Evolutionary conservation across 2,797 vertebrate species (phyloP), one percentile per base, ranked within the genome.

Genomic region (Serranus cabrilla): DNA sequence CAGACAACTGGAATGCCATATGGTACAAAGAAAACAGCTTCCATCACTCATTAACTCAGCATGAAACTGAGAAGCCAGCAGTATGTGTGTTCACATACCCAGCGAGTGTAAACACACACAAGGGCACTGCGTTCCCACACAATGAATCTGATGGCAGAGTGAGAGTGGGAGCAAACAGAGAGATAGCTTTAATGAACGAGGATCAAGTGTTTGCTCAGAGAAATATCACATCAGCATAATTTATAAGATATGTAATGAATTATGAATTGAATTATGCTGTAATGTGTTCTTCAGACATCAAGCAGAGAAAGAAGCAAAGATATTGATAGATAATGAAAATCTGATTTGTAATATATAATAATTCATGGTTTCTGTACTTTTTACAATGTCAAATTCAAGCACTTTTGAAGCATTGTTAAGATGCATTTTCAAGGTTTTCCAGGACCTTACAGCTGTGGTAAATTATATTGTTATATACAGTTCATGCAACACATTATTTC

Each of bases 1-100:
- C 81, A 83, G 75, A 31, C 6, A 18, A 76, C 14, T 79, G 83
- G 92, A 92, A 91, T 90, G 84, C 57, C 21, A 40, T 69, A 57
- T 11, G n/a, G 59, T 65, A 46, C 51, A 77, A 81, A 82, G 60
- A 45, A 76, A 89, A 80, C 63, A 23, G 11, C 27, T 71, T 78
- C 56, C 18, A 82, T 87, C 70, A 92, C 80, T 92, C 60, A 93
- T 94, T 93, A 93, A 95, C 91, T 49, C 27, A 78, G 49, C 74
- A 57, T 43, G 42, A 46, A 63, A 62, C 73, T 64, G 74, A 80
- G 57, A 75, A 66, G 37, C 40, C 39, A 46, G 25, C 42, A 12
- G 34, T 46, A 20, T 75, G 84, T 76, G 78, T 69, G 50, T 84
- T 87, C 84, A 90, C 74, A 82, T 82, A 72, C 67, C 42, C 78